Base-by-base conservation (phyloP, 2,113 vertebrate genomes). In the Sapayoa aenigma region DNA sequence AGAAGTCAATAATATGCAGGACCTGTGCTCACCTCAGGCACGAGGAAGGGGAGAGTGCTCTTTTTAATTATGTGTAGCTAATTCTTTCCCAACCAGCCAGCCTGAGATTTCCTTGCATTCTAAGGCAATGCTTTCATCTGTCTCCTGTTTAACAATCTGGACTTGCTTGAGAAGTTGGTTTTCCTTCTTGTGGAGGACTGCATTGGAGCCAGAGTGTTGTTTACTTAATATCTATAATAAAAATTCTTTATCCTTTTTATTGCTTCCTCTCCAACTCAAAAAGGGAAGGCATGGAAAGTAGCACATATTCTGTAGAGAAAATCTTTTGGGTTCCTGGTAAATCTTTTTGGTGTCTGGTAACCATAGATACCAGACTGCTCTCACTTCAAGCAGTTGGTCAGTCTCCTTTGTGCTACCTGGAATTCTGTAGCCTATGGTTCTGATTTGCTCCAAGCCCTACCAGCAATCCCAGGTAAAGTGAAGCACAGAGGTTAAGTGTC, bases 101-200 rank as follows among this genome's bases (percentile, higher is more conserved):
- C 81, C 78, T 84, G 93, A 74, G 89, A 84, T 94, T 93, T 94
- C 89, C 87, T 72, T 84, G 75, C 74, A 46, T 95, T 97, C 81
- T 93, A 84, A 92, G 63, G 89, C 71, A 79, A 23, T 73, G 59
- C 89, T 94, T 95, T 95, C 67, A 94, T 95, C 78, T 82, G 17
- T 66, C 91, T 89, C 74, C 72, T 93, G 67, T 87, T 91, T 52
- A 82, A 93, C 65, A 75, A 44, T 87, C 81, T 76, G 50, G 80
- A 93, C 71, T 90, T 76, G 78, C 78, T 88, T 83, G 87, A 82
- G 89, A 97, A 93, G 63, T 95, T 84, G 74, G 47, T 90, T 87
- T 94, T 91, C 55, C 81, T 91, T 89, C 80, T 94, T 91, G 37
- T 85, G 82, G 79, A 96, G 88, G 87, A 85, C 10, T 87, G 78